phyloP scores from a whole-genome alignment of 2,113 vertebrate species.

The Mastomys coucha region DNA sequence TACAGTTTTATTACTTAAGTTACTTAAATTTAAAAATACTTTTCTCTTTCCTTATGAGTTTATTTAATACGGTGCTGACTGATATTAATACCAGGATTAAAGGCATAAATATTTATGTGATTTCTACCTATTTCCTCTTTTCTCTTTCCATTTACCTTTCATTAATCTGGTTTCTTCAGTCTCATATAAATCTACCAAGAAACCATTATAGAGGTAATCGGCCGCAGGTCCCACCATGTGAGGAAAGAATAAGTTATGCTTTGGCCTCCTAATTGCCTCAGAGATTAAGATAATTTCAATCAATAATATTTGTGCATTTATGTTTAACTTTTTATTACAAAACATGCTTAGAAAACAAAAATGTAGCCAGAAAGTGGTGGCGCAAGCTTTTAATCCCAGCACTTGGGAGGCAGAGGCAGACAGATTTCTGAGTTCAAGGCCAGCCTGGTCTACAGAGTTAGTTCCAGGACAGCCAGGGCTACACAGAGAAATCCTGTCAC shows the following conservation, averaged over 20 bases:
- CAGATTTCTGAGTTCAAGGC: no score
- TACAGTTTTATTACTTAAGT: background rate
- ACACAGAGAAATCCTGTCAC: no score
- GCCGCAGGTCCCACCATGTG: accelerated
- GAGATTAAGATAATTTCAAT: background rate
- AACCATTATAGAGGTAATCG: background rate
- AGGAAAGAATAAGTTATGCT: background rate
- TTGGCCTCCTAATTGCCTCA: background rate
- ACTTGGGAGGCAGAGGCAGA: no score
- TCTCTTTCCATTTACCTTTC: background rate
- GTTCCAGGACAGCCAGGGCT: no score
- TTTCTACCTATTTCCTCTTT: background rate
- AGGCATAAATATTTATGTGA: accelerated
- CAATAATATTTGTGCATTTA: background rate
- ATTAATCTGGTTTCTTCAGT: background rate
- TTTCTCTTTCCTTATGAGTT: background rate
- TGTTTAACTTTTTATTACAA: background rate
- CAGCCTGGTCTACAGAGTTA: no score
- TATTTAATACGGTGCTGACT: background rate
- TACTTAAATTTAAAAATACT: background rate
- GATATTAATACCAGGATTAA: background rate
- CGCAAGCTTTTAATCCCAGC: no score
- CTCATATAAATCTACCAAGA: background rate
- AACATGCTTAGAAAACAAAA: background rate
- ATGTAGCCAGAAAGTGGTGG: background rate